phyloP scores from a whole-genome alignment of 2,113 vertebrate species.

The Brevimyrus niger region DNA sequence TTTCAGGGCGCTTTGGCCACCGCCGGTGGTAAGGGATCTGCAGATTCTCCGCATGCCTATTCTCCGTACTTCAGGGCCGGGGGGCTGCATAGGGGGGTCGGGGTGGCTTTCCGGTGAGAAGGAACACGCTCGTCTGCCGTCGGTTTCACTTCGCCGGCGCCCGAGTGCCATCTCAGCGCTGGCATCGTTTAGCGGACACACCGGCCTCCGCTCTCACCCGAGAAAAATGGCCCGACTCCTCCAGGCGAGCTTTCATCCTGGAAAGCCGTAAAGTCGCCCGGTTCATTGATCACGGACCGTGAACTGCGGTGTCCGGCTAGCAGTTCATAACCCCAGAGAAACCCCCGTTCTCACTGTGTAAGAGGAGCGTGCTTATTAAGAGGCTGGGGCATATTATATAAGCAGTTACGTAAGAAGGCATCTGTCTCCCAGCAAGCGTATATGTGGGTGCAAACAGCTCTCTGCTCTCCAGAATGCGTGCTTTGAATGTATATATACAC shows the following conservation, averaged over 20 bases:
- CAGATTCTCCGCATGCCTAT: conserved; percentile 5
- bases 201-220: conserved; percentile 14
- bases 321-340: conserved; percentile 38
- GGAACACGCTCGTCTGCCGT: neutral
- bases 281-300: conserved; percentile 15
- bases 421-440: conserved; percentile 56
- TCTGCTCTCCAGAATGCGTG: conserved; percentile 36
- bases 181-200: neutral
- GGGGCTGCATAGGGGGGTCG: neutral
- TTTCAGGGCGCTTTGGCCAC: neutral
- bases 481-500: conserved; percentile 29
- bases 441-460: conserved; percentile 51
- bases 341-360: conserved; percentile 36
- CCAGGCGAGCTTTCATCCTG: neutral
- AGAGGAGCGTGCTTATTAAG: conserved; percentile 45
- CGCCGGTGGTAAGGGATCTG: neutral
- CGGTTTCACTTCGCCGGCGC: conserved; percentile 12
- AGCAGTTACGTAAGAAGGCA: conserved; percentile 63
- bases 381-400: conserved; percentile 55
- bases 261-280: neutral
- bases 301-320: conserved; percentile 28
- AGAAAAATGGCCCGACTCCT: conserved; percentile 19
- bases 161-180: neutral
- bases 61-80: neutral
- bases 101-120: neutral